phyloP scores from a whole-genome alignment of 64 coral and sea anemone genomes.

The Pocillopora damicornis region DNA sequence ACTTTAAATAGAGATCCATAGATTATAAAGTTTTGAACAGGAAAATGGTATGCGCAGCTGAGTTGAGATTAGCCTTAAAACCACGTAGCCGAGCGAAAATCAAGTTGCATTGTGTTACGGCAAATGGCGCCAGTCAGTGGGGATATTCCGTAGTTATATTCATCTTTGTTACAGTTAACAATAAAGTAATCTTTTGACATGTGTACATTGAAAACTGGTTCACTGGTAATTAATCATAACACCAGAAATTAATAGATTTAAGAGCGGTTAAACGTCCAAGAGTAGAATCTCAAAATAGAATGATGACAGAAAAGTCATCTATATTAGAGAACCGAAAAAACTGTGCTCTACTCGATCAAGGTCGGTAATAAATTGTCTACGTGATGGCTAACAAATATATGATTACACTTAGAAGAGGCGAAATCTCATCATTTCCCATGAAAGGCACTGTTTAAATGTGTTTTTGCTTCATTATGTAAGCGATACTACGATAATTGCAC shows the following conservation, averaged over 20 bases:
- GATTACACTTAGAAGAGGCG: background rate
- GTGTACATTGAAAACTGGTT: background rate
- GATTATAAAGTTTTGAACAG: no score
- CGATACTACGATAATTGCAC: constrained; percentile 28
- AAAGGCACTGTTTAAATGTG: constrained; percentile 31
- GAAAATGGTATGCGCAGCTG: no score
- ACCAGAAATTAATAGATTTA: background rate
- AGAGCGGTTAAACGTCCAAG: background rate
- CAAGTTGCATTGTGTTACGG: no score
- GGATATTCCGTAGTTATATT: background rate
- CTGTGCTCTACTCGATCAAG: background rate
- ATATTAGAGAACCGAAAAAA: background rate
- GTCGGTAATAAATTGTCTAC: background rate
- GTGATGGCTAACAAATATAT: constrained; percentile 24
- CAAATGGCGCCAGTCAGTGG: background rate
- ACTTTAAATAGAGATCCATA: no score
- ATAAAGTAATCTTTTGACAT: background rate
- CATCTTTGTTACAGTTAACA: background rate
- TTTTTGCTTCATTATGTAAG: constrained; percentile 39
- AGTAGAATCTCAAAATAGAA: background rate
- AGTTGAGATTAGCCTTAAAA: no score
- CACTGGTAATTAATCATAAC: background rate
- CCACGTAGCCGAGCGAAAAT: no score
- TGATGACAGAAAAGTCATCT: background rate
- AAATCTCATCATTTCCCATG: constrained; percentile 36